Conservation (phyloP, 2,888 invertebrate species). For the Cecidostiba fungosa region DNA sequence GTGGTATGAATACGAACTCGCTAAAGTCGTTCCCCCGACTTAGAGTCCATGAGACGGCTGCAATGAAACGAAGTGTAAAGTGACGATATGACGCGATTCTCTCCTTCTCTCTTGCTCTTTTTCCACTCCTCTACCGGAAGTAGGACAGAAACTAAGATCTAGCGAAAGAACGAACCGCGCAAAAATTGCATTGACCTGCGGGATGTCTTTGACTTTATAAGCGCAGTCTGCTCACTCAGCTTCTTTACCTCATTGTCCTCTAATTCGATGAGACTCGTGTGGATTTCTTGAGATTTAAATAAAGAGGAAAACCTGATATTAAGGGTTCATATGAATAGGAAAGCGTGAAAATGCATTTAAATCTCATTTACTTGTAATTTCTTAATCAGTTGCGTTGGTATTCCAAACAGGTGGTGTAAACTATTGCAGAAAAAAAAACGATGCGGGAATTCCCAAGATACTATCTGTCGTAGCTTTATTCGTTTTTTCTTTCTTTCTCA, state of each 20-base stretch:
- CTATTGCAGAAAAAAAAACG: neutral
- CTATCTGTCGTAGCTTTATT: neutral
- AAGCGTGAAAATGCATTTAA: no score
- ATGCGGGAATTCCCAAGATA: neutral
- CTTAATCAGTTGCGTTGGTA: neutral
- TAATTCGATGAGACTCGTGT: constrained; percentile 28
- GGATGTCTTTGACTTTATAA: constrained; percentile 37
- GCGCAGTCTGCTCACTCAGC: neutral
- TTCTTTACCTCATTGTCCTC: constrained; percentile 26
- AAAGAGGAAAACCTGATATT: neutral
- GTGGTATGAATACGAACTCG: constrained; percentile 44
- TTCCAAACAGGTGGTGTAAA: neutral
- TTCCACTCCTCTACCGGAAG: neutral
- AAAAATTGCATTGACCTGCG: constrained; percentile 26
- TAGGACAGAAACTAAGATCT: neutral
- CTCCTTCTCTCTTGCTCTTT: neutral
- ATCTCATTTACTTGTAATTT: constrained; percentile 5
- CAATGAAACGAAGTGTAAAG: constrained; percentile 71
- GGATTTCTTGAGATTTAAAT: neutral
- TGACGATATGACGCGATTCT: constrained; percentile 63
- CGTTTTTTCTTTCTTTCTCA: neutral
- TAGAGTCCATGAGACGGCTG: constrained; percentile 45
- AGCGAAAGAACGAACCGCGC: neutral
- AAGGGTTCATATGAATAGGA: no score
- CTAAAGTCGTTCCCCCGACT: constrained; percentile 60